Evolutionary conservation across 1,140 invertebrate genomes (phyloP).

Genomic region (Dufourea novaeangliae): DNA sequence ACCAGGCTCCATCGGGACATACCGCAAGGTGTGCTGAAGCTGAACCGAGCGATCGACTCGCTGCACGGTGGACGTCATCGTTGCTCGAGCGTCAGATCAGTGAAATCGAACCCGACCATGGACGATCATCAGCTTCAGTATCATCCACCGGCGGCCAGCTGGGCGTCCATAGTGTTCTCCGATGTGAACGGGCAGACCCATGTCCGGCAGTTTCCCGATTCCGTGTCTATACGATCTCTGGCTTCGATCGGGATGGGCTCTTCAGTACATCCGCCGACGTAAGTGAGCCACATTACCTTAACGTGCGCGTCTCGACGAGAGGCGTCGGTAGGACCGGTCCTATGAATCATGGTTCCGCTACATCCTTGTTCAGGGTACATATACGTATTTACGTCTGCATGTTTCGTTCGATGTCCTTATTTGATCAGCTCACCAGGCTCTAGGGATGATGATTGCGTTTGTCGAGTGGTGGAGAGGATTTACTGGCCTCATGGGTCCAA

Average conservation of each 20-base stretch:
- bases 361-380: not conserved
- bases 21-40: constrained; percentile 16
- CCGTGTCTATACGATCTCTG: constrained; percentile 87
- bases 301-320: constrained; percentile 38
- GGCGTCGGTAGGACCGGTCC: constrained; percentile 24
- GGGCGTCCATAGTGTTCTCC: constrained; percentile 69
- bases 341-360: constrained; percentile 46
- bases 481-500: not conserved
- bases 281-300: constrained; percentile 82
- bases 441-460: not conserved
- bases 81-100: constrained; percentile 72
- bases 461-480: not conserved
- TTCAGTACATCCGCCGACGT: constrained; percentile 90
- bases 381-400: not conserved
- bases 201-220: constrained; percentile 81
- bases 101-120: constrained; percentile 67
- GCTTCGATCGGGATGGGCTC: constrained; percentile 92
- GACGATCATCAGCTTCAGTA: constrained; percentile 68
- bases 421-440: not conserved
- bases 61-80: constrained; percentile 56
- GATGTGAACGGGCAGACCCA: constrained; percentile 54
- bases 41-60: constrained; percentile 53
- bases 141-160: constrained; percentile 56
- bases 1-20: constrained; percentile 30
- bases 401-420: not conserved